Base-by-base conservation (phyloP, 2,888 invertebrate species). In the Chamaedrilus cognettii region DNA sequence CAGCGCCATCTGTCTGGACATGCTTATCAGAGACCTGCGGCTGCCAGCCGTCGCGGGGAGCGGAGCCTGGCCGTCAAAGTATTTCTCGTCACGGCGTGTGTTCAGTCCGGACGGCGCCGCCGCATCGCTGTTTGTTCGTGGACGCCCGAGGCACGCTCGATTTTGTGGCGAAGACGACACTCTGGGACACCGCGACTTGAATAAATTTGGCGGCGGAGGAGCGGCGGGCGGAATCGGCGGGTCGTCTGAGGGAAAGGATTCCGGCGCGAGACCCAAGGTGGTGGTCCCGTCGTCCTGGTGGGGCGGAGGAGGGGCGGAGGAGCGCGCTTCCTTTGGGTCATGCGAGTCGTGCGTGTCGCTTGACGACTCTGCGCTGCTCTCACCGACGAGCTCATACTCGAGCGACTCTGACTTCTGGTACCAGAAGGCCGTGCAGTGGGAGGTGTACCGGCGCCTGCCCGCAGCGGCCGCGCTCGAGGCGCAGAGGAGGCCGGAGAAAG, bases 311-410 rank as follows among this genome's bases (percentile, higher is more conserved):
- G n/a, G n/a, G n/a, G n/a, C n/a, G n/a, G n/a, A n/a, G n/a, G 23
- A 33, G 7, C 11, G 19, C 30, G 42, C 35, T 23, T 73, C 73
- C 7, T 68, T 66, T 62, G 69, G 74, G 55, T 71, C 73, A 0
- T 72, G 72, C 2, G 74, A 74, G 28, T 74, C 73, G 0, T 74
- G 66, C 57, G 56, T 71, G 34, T 72, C 74, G 26, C 55, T 71
- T 2, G 74, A 74, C 42, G 73, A 72, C 19, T 64, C 65, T 5
- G 70, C 69, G 5, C 31, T 72, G 30, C 51, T 73, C n/a, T 73
- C 73, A 1, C 73, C 73, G 11, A 66, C 72, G 23, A 67, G 72
- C 28, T 73, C 73, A 1, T 64, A 71, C 66, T 72, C 72, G 23
- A 70, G 70, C 49, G 66, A 73, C 58, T 59, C 69, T 32, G 71